Conservation (phyloP, 2,888 invertebrate species). For the Thyatira batis region DNA sequence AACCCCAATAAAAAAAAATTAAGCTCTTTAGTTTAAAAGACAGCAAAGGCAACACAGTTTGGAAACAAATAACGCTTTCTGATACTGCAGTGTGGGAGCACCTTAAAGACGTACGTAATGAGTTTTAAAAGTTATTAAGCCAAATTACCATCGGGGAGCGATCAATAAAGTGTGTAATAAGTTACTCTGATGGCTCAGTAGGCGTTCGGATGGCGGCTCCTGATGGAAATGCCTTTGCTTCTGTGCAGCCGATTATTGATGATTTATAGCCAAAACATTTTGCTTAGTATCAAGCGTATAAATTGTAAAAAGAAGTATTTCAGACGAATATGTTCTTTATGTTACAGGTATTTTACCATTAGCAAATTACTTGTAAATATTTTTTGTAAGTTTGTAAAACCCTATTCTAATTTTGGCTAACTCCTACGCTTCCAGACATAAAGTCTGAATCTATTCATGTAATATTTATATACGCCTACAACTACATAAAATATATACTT, state of each 20-base stretch:
- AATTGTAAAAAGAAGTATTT: constrained; percentile 4
- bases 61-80: not conserved
- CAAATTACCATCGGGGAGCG: constrained; percentile 63
- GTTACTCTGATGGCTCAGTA: constrained; percentile 51
- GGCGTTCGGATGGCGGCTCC: constrained; percentile 49
- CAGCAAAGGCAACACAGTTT: too few species aligned
- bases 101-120: constrained; percentile 59
- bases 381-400: too few species aligned
- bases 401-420: too few species aligned
- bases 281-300: constrained; percentile 29
- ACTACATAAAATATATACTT: too few species aligned
- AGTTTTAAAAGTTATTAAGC: constrained; percentile 75
- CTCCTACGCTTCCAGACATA: too few species aligned
- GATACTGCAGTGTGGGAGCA: not conserved
- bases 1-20: too few species aligned
- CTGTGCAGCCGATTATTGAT: constrained; percentile 67
- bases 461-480: too few species aligned
- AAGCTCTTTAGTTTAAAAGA: too few species aligned
- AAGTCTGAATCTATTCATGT: too few species aligned
- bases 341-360: too few species aligned
- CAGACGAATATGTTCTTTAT: too few species aligned
- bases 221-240: constrained; percentile 61
- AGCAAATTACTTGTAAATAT: too few species aligned
- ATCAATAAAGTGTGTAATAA: constrained; percentile 64
- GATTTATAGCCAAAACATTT: constrained; percentile 56